Conservation (phyloP, 2,888 invertebrate species). For the Drosophila buzzatii region DNA sequence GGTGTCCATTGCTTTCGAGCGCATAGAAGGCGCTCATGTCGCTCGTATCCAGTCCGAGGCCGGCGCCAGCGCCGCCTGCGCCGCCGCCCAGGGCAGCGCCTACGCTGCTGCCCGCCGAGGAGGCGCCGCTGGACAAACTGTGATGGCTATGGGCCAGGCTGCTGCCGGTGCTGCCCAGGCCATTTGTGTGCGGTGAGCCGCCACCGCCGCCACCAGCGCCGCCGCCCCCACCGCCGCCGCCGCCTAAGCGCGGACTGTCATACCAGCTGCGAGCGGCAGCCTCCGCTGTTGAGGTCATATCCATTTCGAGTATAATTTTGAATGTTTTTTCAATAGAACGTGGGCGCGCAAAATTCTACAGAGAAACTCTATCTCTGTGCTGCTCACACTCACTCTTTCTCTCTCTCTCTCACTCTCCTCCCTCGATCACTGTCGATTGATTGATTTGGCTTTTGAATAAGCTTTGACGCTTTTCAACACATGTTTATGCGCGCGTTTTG, state of each 20-base stretch:
- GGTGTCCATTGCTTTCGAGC: constrained; percentile 85
- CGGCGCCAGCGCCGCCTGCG: constrained; percentile 71
- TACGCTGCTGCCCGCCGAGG: constrained; percentile 81
- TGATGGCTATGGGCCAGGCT: constrained; percentile 83
- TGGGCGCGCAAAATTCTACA: constrained; percentile 62
- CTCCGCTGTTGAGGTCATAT: constrained; percentile 86
- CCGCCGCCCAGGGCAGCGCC: constrained; percentile 79
- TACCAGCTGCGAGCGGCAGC: constrained; percentile 86
- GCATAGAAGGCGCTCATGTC: constrained; percentile 86
- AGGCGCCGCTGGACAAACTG: constrained; percentile 82
- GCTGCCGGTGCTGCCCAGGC: constrained; percentile 81
- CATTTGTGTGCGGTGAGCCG: constrained; percentile 84
- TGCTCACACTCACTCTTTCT: constrained; percentile 3
- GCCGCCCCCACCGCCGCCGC: constrained; percentile 84
- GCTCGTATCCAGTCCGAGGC: constrained; percentile 83
- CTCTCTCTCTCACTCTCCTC: neutral
- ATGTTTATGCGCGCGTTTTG: constrained; percentile 43
- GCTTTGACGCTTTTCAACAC: constrained; percentile 40
- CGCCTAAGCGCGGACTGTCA: constrained; percentile 85
- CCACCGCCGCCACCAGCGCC: constrained; percentile 84
- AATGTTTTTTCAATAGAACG: constrained; percentile 78
- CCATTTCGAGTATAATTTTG: constrained; percentile 86
- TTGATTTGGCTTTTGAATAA: constrained; percentile 6
- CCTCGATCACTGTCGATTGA: neutral
- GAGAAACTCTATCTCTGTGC: constrained; percentile 37